Percentiles rank a stretch among this genome's conserved stretches.
phyloP scores from a whole-genome alignment of 2,113 vertebrate genomes.

The Heterochromis multidens region DNA sequence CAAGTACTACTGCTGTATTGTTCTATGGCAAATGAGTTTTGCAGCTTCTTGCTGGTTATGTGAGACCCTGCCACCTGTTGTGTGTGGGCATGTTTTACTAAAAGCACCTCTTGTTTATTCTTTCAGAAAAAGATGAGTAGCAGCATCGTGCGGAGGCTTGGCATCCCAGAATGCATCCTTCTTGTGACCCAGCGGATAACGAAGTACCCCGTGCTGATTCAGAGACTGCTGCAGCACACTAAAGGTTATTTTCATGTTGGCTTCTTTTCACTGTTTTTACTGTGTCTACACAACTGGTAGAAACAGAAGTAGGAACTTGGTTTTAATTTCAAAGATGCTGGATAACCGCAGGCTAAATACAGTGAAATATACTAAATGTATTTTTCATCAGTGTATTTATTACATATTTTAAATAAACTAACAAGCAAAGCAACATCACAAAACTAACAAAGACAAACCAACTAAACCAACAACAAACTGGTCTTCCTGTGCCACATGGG shows the following conservation, averaged over 20 bases:
- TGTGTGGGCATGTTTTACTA: not conserved
- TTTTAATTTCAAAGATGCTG: not conserved
- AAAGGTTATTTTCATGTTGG: slow-evolving; percentile 77
- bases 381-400: not conserved
- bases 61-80: slow-evolving; percentile 22
- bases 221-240: slow-evolving; percentile 91
- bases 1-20: not conserved
- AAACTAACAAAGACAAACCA: not conserved
- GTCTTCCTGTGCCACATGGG: no score
- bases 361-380: not conserved
- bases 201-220: slow-evolving; percentile 93
- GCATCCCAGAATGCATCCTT: slow-evolving; percentile 95
- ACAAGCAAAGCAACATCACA: not conserved
- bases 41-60: not conserved
- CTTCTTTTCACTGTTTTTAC: not conserved
- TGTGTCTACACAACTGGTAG: not conserved
- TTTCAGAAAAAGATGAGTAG: slow-evolving; percentile 95
- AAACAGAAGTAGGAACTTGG: not conserved
- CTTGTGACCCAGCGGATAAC: slow-evolving; percentile 97
- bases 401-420: not conserved
- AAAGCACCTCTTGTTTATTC: slow-evolving; percentile 8
- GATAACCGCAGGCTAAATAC: not conserved
- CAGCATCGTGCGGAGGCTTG: slow-evolving; percentile 86
- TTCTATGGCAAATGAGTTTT: not conserved
- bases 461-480: not conserved